Evolutionary conservation across 2,113 vertebrate genomes (phyloP).

Genomic region (Poecile atricapillus): DNA sequence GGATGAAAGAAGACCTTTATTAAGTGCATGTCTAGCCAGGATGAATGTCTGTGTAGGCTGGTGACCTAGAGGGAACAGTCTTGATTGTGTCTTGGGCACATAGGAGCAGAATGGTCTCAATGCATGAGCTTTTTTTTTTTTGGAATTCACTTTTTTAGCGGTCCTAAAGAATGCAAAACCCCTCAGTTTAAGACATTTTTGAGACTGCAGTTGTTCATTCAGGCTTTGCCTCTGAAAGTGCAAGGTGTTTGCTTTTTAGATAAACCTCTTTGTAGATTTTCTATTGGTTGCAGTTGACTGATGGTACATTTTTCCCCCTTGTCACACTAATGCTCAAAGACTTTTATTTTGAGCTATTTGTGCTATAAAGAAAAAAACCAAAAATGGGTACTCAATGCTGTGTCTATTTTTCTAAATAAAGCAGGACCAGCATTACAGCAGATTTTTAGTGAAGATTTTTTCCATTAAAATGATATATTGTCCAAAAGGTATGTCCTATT

Average conservation of each 20-base stretch:
- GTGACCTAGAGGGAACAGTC: background rate
- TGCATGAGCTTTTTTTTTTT: background rate
- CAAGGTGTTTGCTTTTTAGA: background rate
- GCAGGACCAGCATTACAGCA: background rate
- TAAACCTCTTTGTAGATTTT: background rate
- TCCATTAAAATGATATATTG: background rate
- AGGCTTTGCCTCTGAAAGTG: background rate
- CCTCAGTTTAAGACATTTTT: background rate
- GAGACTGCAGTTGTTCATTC: background rate
- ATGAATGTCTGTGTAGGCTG: background rate
- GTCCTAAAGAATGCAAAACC: background rate
- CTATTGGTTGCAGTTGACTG: background rate
- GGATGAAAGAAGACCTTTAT: conserved; percentile 4
- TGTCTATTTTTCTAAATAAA: background rate
- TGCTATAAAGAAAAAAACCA: background rate
- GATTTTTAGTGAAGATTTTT: background rate
- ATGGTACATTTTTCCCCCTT: background rate
- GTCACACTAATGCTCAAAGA: background rate
- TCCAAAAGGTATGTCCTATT: background rate
- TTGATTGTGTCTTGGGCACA: background rate
- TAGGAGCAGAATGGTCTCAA: background rate
- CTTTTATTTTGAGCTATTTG: background rate
- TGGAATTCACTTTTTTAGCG: background rate
- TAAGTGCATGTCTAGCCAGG: background rate
- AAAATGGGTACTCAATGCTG: background rate